Conservation (phyloP, 2,888 invertebrate genomes). For the Aphodius sticticus region DNA sequence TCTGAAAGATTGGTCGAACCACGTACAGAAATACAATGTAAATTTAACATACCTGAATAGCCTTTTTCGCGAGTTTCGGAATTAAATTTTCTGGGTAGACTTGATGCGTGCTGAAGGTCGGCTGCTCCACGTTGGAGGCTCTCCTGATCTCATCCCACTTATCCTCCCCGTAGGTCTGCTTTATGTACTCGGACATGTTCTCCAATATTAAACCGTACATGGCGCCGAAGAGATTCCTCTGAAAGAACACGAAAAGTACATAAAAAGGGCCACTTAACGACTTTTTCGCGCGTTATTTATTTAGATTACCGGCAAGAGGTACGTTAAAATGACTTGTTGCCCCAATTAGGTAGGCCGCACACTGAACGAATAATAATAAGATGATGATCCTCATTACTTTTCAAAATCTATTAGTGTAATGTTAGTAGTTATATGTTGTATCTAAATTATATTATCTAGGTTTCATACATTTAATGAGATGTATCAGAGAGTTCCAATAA, state of each 20-base stretch:
- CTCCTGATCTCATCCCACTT: conserved; percentile 91
- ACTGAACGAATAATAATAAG: no score
- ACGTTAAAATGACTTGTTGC: neutral
- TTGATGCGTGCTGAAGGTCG: conserved; percentile 89
- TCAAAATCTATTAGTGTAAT: no score
- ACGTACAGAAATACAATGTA: neutral
- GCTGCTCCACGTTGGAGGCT: conserved; percentile 86
- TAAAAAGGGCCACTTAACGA: neutral
- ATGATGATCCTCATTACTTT: no score
- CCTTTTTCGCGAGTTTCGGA: conserved; percentile 83
- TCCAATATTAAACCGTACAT: conserved; percentile 98
- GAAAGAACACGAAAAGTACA: conserved; percentile 8
- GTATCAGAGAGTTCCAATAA: no score
- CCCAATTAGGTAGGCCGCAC: no score
- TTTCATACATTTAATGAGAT: no score
- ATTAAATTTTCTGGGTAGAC: conserved; percentile 92
- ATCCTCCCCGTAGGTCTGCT: conserved; percentile 92
- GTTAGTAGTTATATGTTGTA: no score
- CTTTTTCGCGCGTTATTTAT: conserved; percentile 4
- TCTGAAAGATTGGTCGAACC: no score
- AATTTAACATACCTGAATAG: conserved; percentile 73
- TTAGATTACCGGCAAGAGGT: neutral
- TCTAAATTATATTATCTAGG: no score
- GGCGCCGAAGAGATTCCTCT: conserved; percentile 40
- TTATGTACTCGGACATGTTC: conserved; percentile 92